A percentile compares a stretch with the other conserved stretches of the same genome.
Conservation (phyloP, 92 coral and sea anemone genomes). For the Bergia puertoricense region DNA sequence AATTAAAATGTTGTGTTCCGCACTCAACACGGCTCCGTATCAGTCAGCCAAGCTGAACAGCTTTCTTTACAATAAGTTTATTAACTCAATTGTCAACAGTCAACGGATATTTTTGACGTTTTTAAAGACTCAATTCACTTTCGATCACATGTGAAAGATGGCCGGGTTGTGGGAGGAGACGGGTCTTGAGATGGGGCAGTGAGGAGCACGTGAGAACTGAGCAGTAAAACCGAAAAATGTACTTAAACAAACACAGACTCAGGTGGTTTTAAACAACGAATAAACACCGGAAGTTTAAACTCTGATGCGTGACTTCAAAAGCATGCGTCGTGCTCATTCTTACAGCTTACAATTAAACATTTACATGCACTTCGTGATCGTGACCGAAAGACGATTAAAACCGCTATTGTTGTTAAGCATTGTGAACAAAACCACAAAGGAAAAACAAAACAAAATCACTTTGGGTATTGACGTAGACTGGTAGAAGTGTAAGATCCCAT, state of each 20-base stretch:
- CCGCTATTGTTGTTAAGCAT: neutral
- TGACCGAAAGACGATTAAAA: neutral
- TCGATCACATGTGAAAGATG: neutral
- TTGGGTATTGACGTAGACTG: neutral
- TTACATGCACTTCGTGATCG: constrained; percentile 1
- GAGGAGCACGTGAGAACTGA: neutral
- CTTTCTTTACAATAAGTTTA: no score
- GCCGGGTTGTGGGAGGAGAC: no score
- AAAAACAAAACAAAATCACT: neutral
- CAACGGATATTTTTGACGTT: neutral
- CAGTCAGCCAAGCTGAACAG: no score
- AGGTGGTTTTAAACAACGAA: no score
- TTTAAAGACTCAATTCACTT: neutral
- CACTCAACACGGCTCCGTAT: no score
- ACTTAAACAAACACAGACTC: neutral
- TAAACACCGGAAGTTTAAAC: neutral
- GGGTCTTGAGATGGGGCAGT: no score
- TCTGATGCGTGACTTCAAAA: constrained; percentile 1
- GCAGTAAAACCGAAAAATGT: no score
- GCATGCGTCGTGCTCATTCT: neutral
- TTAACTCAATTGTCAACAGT: neutral
- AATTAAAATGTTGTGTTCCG: no score
- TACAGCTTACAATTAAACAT: neutral
- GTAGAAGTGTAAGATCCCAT: neutral
- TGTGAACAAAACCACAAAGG: neutral